Evolutionary conservation across 2,888 invertebrate genomes (phyloP).

Genomic region (Tethea ocularis): DNA sequence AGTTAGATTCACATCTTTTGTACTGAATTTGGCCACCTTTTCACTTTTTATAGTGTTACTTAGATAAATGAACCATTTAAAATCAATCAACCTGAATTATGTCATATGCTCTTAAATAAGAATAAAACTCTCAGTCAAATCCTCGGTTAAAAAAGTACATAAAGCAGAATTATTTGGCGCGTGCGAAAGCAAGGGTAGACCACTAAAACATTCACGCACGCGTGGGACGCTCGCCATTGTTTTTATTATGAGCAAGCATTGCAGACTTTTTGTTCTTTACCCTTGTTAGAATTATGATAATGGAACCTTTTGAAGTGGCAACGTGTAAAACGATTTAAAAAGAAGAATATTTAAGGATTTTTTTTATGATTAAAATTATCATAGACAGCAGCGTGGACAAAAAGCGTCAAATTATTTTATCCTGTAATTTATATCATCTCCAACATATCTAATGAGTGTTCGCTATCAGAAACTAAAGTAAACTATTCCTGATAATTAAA

Average conservation of each 20-base stretch:
- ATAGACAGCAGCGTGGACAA: too few relatives aligned
- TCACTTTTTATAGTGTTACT: too few relatives aligned
- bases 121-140: constrained; percentile 8
- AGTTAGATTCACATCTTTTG: too few relatives aligned
- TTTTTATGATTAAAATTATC: neutral
- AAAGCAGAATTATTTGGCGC: constrained; percentile 49
- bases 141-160: constrained; percentile 29
- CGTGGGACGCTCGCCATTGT: constrained; percentile 60
- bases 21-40: too few relatives aligned
- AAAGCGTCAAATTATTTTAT: neutral
- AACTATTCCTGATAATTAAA: too few relatives aligned
- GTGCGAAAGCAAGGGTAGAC: constrained; percentile 46
- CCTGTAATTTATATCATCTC: neutral
- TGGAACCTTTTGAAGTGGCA: constrained; percentile 56
- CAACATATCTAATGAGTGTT: neutral
- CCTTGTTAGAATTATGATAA: constrained; percentile 66
- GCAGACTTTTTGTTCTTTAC: constrained; percentile 59
- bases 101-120: neutral
- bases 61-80: too few relatives aligned
- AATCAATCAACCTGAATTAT: too few relatives aligned
- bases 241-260: constrained; percentile 69
- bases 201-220: constrained; percentile 65
- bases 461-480: too few relatives aligned
- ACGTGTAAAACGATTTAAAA: constrained; percentile 40
- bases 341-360: constrained; percentile 18